A percentile compares a stretch with the other conserved stretches of the same genome.
These are phyloP conservation scores for Hylyphantes graminicola DNA, from an alignment of 1,140 invertebrate genomes.

Conservation along the genomic window DNA sequence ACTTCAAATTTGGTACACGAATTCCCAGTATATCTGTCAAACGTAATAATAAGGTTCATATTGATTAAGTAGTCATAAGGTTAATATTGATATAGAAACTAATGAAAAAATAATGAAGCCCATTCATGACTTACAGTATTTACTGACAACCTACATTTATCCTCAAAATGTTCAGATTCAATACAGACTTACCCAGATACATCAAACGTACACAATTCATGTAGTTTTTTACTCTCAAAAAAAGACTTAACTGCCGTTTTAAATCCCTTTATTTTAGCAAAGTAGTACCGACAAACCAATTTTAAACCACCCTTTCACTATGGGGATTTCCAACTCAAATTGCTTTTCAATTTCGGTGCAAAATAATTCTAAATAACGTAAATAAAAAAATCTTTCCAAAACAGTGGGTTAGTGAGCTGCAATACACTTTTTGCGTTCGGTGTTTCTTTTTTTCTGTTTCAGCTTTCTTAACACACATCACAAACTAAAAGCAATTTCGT, in stretches of 20 bases:
- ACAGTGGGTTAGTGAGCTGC: neutral
- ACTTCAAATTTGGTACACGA: no score
- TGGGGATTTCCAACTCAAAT: conserved; percentile 14
- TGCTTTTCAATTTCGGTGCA: conserved; percentile 43
- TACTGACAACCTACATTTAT: no score
- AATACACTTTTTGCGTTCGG: neutral
- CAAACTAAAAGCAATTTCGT: conserved; percentile 28
- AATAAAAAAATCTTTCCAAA: neutral
- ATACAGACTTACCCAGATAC: no score
- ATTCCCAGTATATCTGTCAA: no score
- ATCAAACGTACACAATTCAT: no score
- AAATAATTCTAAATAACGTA: conserved; percentile 23
- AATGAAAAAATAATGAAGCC: no score
- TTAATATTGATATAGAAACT: no score
- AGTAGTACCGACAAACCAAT: neutral
- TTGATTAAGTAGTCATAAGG: no score
- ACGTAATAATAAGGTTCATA: no score
- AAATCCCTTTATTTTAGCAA: conserved; percentile 39
- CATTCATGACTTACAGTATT: no score
- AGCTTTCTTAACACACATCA: conserved; percentile 12
- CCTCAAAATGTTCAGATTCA: no score
- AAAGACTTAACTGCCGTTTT: conserved; percentile 13
- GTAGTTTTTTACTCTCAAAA: neutral
- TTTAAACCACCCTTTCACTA: conserved; percentile 9
- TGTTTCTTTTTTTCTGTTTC: neutral